phyloP scores from a whole-genome alignment of 2,888 invertebrate genomes.

The Drosophila mettleri region DNA sequence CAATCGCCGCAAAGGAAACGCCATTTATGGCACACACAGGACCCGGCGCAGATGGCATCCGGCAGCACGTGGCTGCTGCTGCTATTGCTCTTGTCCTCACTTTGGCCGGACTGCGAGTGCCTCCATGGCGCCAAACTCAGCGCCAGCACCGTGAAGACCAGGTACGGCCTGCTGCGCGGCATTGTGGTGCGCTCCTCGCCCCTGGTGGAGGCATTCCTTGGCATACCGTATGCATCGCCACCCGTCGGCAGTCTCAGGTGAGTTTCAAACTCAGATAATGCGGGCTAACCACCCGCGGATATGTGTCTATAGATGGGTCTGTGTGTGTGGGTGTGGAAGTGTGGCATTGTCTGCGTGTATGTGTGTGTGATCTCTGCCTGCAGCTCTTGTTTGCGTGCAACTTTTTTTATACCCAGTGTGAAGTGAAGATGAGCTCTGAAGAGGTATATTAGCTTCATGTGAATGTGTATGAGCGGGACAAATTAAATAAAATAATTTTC shows the following conservation, averaged over 20 bases:
- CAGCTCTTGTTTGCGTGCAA: constrained; percentile 15
- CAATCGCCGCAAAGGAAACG: constrained; percentile 31
- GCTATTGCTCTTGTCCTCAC: constrained; percentile 72
- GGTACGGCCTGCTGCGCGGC: constrained; percentile 95
- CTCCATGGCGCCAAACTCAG: constrained; percentile 85
- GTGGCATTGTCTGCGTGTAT: neutral
- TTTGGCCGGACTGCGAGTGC: constrained; percentile 79
- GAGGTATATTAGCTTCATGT: neutral
- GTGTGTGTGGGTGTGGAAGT: neutral
- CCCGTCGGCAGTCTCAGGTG: constrained; percentile 95
- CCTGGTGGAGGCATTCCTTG: constrained; percentile 94
- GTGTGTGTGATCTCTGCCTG: constrained; percentile 12
- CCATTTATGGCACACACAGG: constrained; percentile 50
- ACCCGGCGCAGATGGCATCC: constrained; percentile 36
- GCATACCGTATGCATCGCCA: constrained; percentile 97
- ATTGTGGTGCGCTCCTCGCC: constrained; percentile 92
- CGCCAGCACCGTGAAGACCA: constrained; percentile 91
- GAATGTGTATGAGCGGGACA: no score
- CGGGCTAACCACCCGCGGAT: constrained; percentile 21
- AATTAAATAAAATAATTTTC: no score
- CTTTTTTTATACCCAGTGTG: neutral
- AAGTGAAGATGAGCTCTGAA: no score
- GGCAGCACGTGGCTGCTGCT: constrained; percentile 62
- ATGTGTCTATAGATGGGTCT: neutral
- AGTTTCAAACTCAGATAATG: constrained; percentile 61